These are phyloP conservation scores for Cyaniris semiargus DNA, from an alignment of 2,888 invertebrate genomes.

Conservation along the genomic window DNA sequence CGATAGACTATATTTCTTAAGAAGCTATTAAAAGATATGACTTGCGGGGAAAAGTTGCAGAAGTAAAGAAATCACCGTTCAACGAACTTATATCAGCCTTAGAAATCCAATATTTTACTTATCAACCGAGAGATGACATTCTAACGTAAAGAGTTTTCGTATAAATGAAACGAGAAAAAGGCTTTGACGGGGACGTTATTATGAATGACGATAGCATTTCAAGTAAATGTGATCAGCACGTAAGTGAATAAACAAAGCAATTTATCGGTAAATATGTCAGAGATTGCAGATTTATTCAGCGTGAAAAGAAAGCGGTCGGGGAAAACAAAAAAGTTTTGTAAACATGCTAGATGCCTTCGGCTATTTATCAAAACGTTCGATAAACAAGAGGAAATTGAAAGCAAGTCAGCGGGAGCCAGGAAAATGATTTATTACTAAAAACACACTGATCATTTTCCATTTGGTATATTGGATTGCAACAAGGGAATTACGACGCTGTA, in stretches of 20 bases:
- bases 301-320: slow-evolving; percentile 63
- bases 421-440: slow-evolving; percentile 77
- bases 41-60: not conserved
- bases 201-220: slow-evolving; percentile 36
- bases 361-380: slow-evolving; percentile 77
- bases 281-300: slow-evolving; percentile 73
- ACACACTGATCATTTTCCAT: slow-evolving; percentile 77
- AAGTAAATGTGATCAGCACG: slow-evolving; percentile 39
- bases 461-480: slow-evolving; percentile 67
- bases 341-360: slow-evolving; percentile 59
- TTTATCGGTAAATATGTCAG: slow-evolving; percentile 67
- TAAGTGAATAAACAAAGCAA: slow-evolving; percentile 63
- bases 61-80: not conserved
- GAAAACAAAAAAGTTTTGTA: slow-evolving; percentile 54
- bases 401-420: slow-evolving; percentile 69
- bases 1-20: not conserved
- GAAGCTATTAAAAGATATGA: not conserved
- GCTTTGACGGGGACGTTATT: slow-evolving; percentile 16
- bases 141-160: slow-evolving; percentile 12
- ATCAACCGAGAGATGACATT: not conserved
- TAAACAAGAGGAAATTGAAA: slow-evolving; percentile 79
- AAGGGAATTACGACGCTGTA: slow-evolving; percentile 51
- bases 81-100: not conserved
- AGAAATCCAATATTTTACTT: slow-evolving; percentile 13
- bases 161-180: slow-evolving; percentile 1